These are phyloP conservation scores for Leptinotarsa peninsularis DNA, from an alignment of 2,888 invertebrate species.

Conservation along the genomic window DNA sequence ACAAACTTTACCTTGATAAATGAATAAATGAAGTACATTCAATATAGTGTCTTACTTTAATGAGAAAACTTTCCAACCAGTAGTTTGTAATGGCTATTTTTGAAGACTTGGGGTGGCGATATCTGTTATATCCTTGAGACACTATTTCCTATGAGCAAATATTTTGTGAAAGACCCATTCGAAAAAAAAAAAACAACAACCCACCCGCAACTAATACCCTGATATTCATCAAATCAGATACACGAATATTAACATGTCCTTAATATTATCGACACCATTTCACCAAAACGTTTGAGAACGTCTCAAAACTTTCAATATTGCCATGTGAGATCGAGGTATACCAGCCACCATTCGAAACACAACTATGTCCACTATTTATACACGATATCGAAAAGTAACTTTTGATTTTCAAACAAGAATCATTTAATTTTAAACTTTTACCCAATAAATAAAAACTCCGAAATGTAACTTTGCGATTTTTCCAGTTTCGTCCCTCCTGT, in stretches of 20 bases:
- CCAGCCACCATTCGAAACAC: neutral
- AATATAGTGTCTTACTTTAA: too few relatives aligned
- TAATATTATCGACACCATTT: neutral
- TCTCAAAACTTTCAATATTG: slow-evolving; percentile 10
- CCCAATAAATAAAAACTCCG: too few relatives aligned
- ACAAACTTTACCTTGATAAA: too few relatives aligned
- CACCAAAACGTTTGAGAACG: neutral
- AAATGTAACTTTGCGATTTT: too few relatives aligned
- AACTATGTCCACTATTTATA: neutral
- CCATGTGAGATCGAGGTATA: slow-evolving; percentile 10
- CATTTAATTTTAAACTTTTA: neutral
- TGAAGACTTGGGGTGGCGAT: too few relatives aligned
- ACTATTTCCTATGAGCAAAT: neutral
- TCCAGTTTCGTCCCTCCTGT: too few relatives aligned
- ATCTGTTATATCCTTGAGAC: too few relatives aligned
- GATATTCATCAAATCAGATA: neutral
- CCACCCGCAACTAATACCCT: slow-evolving; percentile 1
- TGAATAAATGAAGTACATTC: too few relatives aligned
- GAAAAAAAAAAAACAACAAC: neutral
- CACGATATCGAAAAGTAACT: neutral
- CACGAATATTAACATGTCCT: neutral
- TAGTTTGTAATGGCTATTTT: too few relatives aligned
- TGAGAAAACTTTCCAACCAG: too few relatives aligned
- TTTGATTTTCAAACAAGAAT: neutral
- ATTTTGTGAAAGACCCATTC: slow-evolving; percentile 3